A percentile compares a stretch with the other conserved stretches of the same genome.
Conservation (phyloP, 64 coral and sea anemone species). For the Porites australiensis region DNA sequence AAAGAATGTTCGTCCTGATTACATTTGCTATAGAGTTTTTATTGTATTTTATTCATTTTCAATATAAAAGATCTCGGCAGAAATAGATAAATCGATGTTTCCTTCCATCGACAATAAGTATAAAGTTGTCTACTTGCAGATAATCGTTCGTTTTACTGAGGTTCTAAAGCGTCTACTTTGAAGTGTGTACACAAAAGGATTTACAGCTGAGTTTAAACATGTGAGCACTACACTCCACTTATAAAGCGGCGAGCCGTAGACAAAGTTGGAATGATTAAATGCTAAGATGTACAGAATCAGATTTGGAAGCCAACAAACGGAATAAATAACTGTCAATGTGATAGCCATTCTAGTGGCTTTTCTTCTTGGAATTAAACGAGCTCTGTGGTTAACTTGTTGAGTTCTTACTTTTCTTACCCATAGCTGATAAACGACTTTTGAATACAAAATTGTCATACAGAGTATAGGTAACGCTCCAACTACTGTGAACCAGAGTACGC, state of each 20-base stretch:
- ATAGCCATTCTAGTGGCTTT: conserved; percentile 69
- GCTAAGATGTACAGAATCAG: conserved; percentile 67
- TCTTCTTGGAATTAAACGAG: conserved; percentile 36
- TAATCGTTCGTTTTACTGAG: conserved; percentile 47
- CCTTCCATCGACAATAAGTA: no score
- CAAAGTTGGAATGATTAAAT: conserved; percentile 32
- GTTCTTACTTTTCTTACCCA: neutral
- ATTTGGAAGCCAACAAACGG: conserved; percentile 73
- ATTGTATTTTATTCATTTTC: no score
- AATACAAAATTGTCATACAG: conserved; percentile 11
- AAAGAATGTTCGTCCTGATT: no score
- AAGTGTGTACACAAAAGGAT: conserved; percentile 88
- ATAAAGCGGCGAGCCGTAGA: conserved; percentile 66
- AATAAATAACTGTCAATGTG: conserved; percentile 59
- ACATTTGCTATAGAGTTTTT: no score
- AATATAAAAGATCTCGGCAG: no score
- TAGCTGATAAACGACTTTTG: conserved; percentile 24
- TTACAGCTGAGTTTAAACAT: conserved; percentile 71
- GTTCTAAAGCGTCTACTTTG: conserved; percentile 78
- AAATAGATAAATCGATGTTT: no score
- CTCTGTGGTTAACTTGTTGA: neutral
- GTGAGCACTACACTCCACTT: conserved; percentile 62
- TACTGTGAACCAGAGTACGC: conserved; percentile 17
- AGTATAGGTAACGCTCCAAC: neutral
- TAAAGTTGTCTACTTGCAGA: neutral